phyloP scores from a whole-genome alignment of 1,140 invertebrate genomes.

The Latrodectus geometricus region DNA sequence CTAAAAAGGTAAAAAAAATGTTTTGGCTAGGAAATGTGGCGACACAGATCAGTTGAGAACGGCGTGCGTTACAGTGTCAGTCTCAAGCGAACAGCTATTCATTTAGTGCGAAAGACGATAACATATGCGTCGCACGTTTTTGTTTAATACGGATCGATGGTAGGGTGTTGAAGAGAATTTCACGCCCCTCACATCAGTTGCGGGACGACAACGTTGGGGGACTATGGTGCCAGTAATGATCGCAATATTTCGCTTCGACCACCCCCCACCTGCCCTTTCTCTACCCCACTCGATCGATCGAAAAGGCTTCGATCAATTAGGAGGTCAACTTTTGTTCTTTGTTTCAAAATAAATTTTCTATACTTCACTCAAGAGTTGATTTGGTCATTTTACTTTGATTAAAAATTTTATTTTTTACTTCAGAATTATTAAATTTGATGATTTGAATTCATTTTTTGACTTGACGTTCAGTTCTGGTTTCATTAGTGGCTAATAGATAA shows the following conservation, averaged over 20 bases:
- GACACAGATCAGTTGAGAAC: too few species aligned
- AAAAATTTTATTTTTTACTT: too few species aligned
- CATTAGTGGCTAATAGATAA: too few species aligned
- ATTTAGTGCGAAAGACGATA: constrained; percentile 53
- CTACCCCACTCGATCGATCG: neutral
- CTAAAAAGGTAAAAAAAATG: too few species aligned
- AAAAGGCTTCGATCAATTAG: constrained; percentile 41
- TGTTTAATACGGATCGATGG: constrained; percentile 61
- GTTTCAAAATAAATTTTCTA: neutral
- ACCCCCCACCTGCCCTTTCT: neutral
- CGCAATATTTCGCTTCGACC: neutral
- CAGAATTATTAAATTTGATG: too few species aligned
- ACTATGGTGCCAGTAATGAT: neutral
- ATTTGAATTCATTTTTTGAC: too few species aligned
- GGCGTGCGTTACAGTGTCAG: neutral
- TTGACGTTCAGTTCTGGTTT: too few species aligned
- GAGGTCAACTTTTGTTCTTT: neutral
- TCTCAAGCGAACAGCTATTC: constrained; percentile 43
- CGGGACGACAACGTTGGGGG: constrained; percentile 19
- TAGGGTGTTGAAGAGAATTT: constrained; percentile 44
- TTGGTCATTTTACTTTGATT: too few species aligned
- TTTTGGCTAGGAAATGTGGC: too few species aligned
- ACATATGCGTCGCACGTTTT: constrained; percentile 60
- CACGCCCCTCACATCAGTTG: constrained; percentile 44
- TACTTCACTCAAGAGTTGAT: too few species aligned